phyloP scores from a whole-genome alignment of 2,113 vertebrate genomes.

The Barbus barbus region DNA sequence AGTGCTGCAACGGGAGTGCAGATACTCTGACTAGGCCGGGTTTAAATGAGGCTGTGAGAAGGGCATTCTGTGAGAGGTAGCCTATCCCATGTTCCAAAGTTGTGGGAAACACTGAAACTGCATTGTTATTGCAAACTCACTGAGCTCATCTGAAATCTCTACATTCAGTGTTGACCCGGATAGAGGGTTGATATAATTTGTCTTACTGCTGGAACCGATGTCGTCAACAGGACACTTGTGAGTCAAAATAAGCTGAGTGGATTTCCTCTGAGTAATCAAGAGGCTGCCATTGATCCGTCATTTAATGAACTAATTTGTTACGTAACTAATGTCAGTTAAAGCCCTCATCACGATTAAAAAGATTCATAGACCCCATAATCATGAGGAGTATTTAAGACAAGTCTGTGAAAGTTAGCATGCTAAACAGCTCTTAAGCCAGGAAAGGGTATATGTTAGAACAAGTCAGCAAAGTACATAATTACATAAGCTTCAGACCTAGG shows the following conservation, averaged over 20 bases:
- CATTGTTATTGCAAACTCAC: slow-evolving; percentile 30
- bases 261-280: slow-evolving; percentile 2
- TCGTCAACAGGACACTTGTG: slow-evolving; percentile 18
- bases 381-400: background rate
- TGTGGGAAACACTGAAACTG: slow-evolving; percentile 47
- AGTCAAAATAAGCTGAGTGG: slow-evolving; percentile 24
- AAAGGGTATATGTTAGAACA: background rate
- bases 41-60: slow-evolving; percentile 59
- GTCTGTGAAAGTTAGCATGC: background rate
- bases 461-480: background rate
- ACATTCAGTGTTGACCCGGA: slow-evolving; percentile 29
- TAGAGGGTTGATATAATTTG: slow-evolving; percentile 16
- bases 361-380: background rate
- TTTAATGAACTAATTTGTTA: slow-evolving; percentile 19
- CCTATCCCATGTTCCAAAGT: slow-evolving; percentile 21
- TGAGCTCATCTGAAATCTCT: slow-evolving; percentile 39
- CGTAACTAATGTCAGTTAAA: slow-evolving; percentile 1
- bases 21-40: slow-evolving; percentile 50
- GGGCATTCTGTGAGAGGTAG: slow-evolving; percentile 21
- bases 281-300: slow-evolving; percentile 1
- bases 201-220: slow-evolving; percentile 8
- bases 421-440: slow-evolving; percentile 8
- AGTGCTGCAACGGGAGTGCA: slow-evolving; percentile 40
- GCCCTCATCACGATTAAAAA: slow-evolving; percentile 3
- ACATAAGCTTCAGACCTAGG: background rate